Conservation (phyloP, 1,140 invertebrate genomes). For the Euura saliciscinereae region DNA sequence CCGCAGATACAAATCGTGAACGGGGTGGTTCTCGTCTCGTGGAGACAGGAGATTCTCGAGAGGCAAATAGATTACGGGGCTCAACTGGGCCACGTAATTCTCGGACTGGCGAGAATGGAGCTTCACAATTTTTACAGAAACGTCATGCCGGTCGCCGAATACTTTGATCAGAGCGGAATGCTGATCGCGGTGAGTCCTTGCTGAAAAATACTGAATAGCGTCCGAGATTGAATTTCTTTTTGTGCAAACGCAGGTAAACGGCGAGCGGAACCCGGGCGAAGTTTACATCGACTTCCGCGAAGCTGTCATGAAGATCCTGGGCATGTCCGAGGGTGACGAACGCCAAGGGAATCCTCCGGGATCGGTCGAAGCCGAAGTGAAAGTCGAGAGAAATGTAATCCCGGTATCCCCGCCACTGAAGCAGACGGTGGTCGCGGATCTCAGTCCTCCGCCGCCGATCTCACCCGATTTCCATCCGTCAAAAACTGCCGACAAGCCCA, state of each 20-base stretch:
- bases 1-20: slow-evolving; percentile 84
- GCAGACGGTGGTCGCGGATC: slow-evolving; percentile 22
- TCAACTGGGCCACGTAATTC: slow-evolving; percentile 84
- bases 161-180: slow-evolving; percentile 86
- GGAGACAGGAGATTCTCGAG: slow-evolving; percentile 83
- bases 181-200: slow-evolving; percentile 73
- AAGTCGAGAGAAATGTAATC: slow-evolving; percentile 42
- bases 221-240: background rate
- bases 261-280: slow-evolving; percentile 80
- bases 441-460: slow-evolving; percentile 12
- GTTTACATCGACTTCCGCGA: slow-evolving; percentile 82
- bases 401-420: slow-evolving; percentile 26
- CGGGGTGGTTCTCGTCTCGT: slow-evolving; percentile 83
- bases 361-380: slow-evolving; percentile 51
- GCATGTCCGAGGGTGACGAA: slow-evolving; percentile 62
- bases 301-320: slow-evolving; percentile 74
- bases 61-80: slow-evolving; percentile 89
- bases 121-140: slow-evolving; percentile 87
- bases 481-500: slow-evolving; percentile 45
- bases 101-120: slow-evolving; percentile 85
- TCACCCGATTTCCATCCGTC: slow-evolving; percentile 34
- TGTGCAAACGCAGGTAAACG: slow-evolving; percentile 69
- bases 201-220: background rate
- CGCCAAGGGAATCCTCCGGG: slow-evolving; percentile 28
- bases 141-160: slow-evolving; percentile 87